Conservation (phyloP, 2,113 vertebrate genomes). For the Pomatorhinus ruficollis region DNA sequence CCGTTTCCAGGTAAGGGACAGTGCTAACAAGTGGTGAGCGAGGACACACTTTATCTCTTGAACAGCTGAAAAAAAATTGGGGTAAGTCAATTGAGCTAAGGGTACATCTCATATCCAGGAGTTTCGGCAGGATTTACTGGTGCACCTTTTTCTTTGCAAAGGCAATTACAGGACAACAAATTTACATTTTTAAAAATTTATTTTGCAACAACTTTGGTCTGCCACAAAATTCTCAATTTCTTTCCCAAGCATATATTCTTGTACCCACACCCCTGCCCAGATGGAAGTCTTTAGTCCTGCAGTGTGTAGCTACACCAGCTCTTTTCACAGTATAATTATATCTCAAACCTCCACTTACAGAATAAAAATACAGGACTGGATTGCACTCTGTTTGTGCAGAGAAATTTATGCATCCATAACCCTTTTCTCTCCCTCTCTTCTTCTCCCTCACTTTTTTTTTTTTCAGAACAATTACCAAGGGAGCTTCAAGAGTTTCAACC, state of each 20-base stretch:
- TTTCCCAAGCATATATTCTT: constrained; percentile 21
- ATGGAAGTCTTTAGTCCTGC: constrained; percentile 64
- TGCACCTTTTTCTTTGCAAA: constrained; percentile 51
- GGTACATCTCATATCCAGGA: constrained; percentile 55
- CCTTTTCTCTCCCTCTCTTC: constrained; percentile 42
- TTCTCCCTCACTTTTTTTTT: constrained; percentile 38
- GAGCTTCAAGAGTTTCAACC: constrained; percentile 68
- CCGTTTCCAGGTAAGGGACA: constrained; percentile 71
- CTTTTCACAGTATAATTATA: constrained; percentile 67
- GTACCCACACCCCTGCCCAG: constrained; percentile 65
- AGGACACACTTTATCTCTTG: constrained; percentile 82
- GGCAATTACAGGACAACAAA: constrained; percentile 46
- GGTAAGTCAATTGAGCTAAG: constrained; percentile 59
- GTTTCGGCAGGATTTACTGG: constrained; percentile 24
- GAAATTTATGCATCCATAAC: constrained; percentile 57
- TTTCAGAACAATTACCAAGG: constrained; percentile 46
- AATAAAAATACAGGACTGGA: constrained; percentile 61
- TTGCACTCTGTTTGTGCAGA: constrained; percentile 45
- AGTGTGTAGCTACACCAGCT: constrained; percentile 57
- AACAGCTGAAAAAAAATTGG: constrained; percentile 71
- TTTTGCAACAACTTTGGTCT: constrained; percentile 45
- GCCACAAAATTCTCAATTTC: constrained; percentile 57
- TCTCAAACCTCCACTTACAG: constrained; percentile 67
- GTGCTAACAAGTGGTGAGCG: constrained; percentile 93
- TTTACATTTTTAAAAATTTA: not conserved